Evolutionary conservation across 2,113 vertebrate species (phyloP).

Genomic region (Equus quagga): DNA sequence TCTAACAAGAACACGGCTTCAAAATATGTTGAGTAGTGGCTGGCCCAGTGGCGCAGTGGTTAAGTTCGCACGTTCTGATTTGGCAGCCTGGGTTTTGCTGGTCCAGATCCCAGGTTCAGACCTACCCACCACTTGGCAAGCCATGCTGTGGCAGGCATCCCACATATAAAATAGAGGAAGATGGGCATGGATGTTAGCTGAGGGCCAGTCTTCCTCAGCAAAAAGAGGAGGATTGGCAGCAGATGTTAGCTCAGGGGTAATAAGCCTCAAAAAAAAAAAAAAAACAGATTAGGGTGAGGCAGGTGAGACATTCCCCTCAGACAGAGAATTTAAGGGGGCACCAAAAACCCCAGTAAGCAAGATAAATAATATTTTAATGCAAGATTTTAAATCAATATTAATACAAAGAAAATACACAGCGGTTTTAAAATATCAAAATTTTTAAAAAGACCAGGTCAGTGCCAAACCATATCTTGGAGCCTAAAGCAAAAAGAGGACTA

Average conservation of each 20-base stretch:
- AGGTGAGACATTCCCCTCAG: not conserved
- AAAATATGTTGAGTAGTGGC: not conserved
- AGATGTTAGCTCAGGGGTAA: too few species aligned
- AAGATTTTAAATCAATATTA: not conserved
- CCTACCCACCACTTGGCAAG: too few species aligned
- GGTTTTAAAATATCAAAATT: not conserved
- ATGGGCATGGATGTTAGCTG: too few species aligned
- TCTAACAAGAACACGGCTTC: not conserved
- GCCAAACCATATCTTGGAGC: not conserved
- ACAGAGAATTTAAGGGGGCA: not conserved
- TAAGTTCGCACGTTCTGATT: too few species aligned
- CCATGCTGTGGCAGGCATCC: too few species aligned
- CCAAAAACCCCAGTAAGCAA: not conserved
- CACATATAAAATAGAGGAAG: too few species aligned
- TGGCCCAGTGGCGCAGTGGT: too few species aligned
- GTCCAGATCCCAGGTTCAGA: too few species aligned
- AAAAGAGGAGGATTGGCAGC: too few species aligned
- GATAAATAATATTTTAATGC: not conserved
- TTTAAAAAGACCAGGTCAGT: not conserved
- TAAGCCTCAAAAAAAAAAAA: too few species aligned
- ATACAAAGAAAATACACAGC: not conserved
- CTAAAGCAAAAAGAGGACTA: not conserved
- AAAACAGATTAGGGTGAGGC: not conserved
- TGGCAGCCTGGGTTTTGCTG: too few species aligned
- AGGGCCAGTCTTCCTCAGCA: too few species aligned